Evolutionary conservation across 2,797 vertebrate genomes (phyloP).

Genomic region (Vultur gryphus): DNA sequence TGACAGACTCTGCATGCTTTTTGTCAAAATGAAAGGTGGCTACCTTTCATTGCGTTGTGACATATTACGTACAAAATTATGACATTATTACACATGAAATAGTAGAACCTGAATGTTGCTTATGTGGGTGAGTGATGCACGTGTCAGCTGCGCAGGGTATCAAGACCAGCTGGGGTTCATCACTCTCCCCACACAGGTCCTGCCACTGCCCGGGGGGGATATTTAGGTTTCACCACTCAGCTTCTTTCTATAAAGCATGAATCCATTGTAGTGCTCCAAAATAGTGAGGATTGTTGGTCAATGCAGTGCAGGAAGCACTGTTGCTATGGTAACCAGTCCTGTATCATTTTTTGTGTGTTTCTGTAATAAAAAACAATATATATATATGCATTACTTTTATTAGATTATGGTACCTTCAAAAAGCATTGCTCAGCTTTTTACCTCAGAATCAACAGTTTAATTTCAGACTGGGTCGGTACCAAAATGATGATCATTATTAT

Average conservation of each 20-base stretch:
- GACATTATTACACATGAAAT: neutral
- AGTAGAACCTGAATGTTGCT: neutral
- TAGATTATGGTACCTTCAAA: neutral
- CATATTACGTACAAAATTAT: neutral
- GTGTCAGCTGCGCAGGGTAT: neutral
- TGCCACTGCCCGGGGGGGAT: neutral
- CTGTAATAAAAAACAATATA: constrained; percentile 1
- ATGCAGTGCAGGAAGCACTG: constrained; percentile 12
- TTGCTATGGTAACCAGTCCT: constrained; percentile 55
- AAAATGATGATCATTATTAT: constrained; percentile 31
- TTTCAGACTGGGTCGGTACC: neutral
- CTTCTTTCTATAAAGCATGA: neutral
- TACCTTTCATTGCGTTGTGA: neutral
- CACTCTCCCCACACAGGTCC: neutral
- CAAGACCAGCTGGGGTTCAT: neutral
- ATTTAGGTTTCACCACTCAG: neutral
- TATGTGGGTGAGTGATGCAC: neutral
- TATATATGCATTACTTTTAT: constrained; percentile 9
- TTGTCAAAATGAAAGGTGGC: constrained; percentile 37
- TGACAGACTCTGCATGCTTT: neutral
- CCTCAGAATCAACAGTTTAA: constrained; percentile 23
- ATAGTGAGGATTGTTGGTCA: constrained; percentile 27
- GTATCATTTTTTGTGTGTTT: constrained; percentile 11
- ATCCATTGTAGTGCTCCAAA: constrained; percentile 28
- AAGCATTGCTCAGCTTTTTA: constrained; percentile 41